Evolutionary conservation across 2,797 vertebrate genomes (phyloP), one percentile per base, ranked within the genome.

Genomic region (Coranthus polyacanthus): DNA sequence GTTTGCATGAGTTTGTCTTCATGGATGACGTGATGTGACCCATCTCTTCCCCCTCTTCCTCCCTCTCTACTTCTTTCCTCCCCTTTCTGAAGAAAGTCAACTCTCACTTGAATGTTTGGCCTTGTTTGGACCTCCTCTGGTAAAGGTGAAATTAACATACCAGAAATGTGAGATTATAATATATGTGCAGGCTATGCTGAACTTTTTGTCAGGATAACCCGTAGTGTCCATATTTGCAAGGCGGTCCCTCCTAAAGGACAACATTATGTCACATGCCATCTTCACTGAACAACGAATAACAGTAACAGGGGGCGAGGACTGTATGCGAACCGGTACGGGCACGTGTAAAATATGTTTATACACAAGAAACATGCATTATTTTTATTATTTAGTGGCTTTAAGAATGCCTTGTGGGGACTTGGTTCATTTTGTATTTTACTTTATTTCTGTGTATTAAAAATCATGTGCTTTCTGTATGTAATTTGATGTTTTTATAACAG

Each of bases 271-370:
- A 68, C 41, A 72, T 61, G 43, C 51, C 79, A 84, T 68, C 73
- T 74, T 68, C 47, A 60, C 64, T 29, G 15, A 66, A 58, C 60
- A 55, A 67, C 44, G 67, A 75, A 70, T 18, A 32, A 69, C 73
- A 81, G 62, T 57, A 78, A 78, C 77, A 77, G 26, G 26, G 22
- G 26, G 26, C 36, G 52, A 82, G 39, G 69, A 81, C 64, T 79
- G 76, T 83, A 78, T 77, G 74, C 52, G 75, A 89, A 82, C 79
- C 91, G 95, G 94, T 96, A 94, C 95, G 92, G 93, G 86, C 94
- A 95, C 92, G 85, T 97, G 96, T 97, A 97, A 95, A 94, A 96
- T 96, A 97, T 96, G 96, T 96, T 95, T 94, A 97, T 97, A 96
- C 92, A 95, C 92, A 94, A 90, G 81, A 95, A 86, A 95, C 95